Evolutionary conservation across 2,888 invertebrate genomes (phyloP), one percentile per base, ranked within the genome.

Genomic region (Acheta domesticus): DNA sequence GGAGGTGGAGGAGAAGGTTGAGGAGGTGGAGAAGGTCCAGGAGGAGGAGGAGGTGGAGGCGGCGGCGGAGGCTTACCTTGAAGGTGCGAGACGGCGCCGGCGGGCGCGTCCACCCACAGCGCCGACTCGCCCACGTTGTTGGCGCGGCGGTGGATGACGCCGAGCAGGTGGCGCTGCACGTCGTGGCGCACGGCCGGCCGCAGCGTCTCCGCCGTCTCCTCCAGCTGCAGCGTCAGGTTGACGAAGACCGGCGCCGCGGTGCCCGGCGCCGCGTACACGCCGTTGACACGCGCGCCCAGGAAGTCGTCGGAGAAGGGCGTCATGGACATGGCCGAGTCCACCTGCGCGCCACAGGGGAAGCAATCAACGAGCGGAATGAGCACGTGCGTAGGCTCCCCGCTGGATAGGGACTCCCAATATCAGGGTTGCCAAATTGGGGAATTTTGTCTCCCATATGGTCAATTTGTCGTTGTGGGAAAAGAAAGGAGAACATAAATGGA

Each of bases 291-390:
- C 0, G 94, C 92, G 75, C 93, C 93, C 85, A 96, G 91, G 86
- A 95, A 96, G 84, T 94, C 94, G 84, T 95, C 94, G 0, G 95
- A 94, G 85, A 96, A 94, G 0, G 95, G 95, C 0, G 96, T 96
- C 94, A 96, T 95, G 0, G 95, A 94, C 91, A 97, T 94, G 1
- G 96, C 94, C 0, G 96, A 96, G 86, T 96, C 95, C 85, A 97
- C 91, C 96, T 96, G 86, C 14, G 85, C n/a, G 36, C 36, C 36
- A 8, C 36, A 0, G 1, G n/a, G n/a, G n/a, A n/a, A n/a, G n/a
- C n/a, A n/a, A n/a, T n/a, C n/a, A n/a, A n/a, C n/a, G n/a, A n/a
- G n/a, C n/a, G n/a, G n/a, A n/a, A n/a, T 36, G 5, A 4, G 20
- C 5, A 73, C 73, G 20, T 12, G 20, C 12, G n/a, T 2, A 73